phyloP scores from a whole-genome alignment of 2,888 invertebrate genomes.

The Hermodice carunculata region DNA sequence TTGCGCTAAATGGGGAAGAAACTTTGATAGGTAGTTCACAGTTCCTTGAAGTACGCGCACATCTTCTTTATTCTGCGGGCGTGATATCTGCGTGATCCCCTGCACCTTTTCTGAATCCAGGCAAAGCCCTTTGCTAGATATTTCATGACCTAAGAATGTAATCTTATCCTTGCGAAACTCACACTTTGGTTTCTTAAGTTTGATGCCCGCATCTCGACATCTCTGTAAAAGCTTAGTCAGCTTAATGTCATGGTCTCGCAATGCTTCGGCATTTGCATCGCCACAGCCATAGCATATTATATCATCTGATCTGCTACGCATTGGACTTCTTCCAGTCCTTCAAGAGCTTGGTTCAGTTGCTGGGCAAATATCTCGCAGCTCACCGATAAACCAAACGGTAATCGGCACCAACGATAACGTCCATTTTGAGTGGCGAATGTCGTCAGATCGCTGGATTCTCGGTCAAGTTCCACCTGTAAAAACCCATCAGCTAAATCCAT shows the following conservation, averaged over 20 bases:
- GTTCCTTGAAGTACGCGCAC: constrained; percentile 30
- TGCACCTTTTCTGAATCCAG: constrained; percentile 27
- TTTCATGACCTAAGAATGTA: constrained; percentile 31
- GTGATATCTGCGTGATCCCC: constrained; percentile 24
- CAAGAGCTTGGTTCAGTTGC: not conserved
- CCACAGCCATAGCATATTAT: too few relatives aligned
- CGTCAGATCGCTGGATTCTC: not conserved
- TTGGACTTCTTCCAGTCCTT: not conserved
- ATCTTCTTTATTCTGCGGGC: constrained; percentile 15
- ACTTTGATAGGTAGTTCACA: constrained; percentile 31
- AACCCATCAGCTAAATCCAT: constrained; percentile 32
- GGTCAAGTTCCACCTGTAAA: constrained; percentile 20
- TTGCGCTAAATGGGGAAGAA: constrained; percentile 26
- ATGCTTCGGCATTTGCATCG: too few relatives aligned
- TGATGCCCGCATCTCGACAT: constrained; percentile 22
- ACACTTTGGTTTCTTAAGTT: constrained; percentile 30
- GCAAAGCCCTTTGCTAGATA: constrained; percentile 19
- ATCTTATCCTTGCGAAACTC: constrained; percentile 17
- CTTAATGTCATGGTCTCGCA: constrained; percentile 25
- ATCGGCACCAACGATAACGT: not conserved
- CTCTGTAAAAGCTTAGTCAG: constrained; percentile 16
- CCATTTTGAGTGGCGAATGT: not conserved
- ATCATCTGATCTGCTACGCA: not conserved
- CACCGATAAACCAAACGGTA: not conserved
- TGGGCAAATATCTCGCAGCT: not conserved